These are phyloP conservation scores for Oryzias woworae DNA, from an alignment of 2,113 vertebrate species.

Conservation along the genomic window DNA sequence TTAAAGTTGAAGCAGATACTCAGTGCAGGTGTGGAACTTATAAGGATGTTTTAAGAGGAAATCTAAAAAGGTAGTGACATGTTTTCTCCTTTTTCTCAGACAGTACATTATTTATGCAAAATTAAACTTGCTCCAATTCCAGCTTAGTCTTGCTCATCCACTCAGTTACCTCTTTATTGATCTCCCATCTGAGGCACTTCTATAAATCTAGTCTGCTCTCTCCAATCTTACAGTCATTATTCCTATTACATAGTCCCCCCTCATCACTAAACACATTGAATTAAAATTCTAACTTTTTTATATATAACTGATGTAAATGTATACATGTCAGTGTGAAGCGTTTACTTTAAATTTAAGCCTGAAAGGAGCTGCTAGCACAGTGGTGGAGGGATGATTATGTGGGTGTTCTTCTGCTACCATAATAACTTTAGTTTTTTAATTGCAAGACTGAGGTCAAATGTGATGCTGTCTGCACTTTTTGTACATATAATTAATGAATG, in stretches of 20 bases:
- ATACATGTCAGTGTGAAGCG: conserved; percentile 5
- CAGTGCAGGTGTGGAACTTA: conserved; percentile 21
- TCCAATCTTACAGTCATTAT: conserved; percentile 50
- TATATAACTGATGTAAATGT: neutral
- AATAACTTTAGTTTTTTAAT: neutral
- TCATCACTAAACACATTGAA: conserved; percentile 56
- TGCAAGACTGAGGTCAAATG: neutral
- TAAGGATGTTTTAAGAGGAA: conserved; percentile 9
- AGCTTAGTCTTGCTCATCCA: conserved; percentile 67
- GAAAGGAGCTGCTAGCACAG: neutral
- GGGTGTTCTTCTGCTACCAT: neutral
- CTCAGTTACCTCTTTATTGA: conserved; percentile 72
- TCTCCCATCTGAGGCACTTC: conserved; percentile 68
- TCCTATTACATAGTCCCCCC: conserved; percentile 43
- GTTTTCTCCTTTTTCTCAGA: conserved; percentile 19
- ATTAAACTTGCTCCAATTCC: conserved; percentile 73
- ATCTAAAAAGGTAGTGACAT: conserved; percentile 16
- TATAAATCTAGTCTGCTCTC: conserved; percentile 64
- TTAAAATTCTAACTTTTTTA: conserved; percentile 25
- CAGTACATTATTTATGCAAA: conserved; percentile 77
- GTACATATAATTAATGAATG: too few species aligned
- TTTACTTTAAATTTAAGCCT: conserved; percentile 14
- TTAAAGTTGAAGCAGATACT: conserved; percentile 24
- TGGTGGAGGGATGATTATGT: neutral
- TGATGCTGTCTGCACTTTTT: neutral